These are phyloP conservation scores for Ceratotherium simum DNA, from an alignment of 2,113 vertebrate genomes.

Conservation along the genomic window DNA sequence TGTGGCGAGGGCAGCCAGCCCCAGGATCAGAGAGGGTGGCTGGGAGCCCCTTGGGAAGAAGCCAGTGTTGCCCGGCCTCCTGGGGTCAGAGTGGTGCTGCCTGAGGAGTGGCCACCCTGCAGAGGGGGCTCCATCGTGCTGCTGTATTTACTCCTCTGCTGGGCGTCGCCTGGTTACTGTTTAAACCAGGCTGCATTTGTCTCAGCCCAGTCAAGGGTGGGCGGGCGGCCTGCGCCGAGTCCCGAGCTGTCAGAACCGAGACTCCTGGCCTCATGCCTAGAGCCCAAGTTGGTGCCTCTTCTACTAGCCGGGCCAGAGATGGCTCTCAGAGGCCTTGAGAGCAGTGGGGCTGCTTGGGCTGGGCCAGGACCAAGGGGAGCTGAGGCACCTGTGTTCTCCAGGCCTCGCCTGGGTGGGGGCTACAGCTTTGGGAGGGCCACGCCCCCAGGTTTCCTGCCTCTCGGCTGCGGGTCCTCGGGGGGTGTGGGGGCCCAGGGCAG, in stretches of 20 bases:
- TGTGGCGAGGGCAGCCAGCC: background rate
- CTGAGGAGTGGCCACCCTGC: accelerated
- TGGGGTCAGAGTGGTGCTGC: background rate
- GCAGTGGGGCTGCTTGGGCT: background rate
- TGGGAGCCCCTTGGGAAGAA: background rate
- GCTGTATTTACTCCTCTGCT: accelerated
- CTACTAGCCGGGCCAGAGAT: background rate
- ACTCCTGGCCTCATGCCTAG: too few species aligned
- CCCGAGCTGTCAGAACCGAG: accelerated
- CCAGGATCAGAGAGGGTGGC: background rate
- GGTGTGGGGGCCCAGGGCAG: accelerated
- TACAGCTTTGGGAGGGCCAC: too few species aligned
- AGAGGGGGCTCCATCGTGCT: accelerated
- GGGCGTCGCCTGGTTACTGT: accelerated
- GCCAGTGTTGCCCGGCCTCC: accelerated
- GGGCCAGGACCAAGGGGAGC: background rate
- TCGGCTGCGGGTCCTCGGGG: background rate
- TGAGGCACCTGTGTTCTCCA: background rate
- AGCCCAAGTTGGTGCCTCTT: background rate
- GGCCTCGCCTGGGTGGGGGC: background rate
- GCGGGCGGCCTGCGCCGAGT: accelerated
- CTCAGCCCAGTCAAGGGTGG: accelerated
- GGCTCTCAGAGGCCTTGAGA: background rate
- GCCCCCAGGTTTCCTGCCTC: background rate
- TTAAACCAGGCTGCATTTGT: accelerated